Conservation (phyloP, 2,797 vertebrate species). For the Chloroceryle amazona region DNA sequence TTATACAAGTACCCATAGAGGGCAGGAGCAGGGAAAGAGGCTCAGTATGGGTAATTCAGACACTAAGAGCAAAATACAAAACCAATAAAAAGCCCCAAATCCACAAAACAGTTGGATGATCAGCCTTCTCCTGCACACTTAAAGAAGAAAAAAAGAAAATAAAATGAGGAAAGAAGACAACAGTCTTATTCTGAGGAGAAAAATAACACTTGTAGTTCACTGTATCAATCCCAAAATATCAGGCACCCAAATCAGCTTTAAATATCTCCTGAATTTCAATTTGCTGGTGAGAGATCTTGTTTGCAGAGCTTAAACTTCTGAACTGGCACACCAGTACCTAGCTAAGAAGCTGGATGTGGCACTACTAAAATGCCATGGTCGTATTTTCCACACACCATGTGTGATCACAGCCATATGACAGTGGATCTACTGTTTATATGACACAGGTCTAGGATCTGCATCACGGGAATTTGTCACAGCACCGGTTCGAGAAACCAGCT, state of each 20-base stretch:
- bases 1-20: background rate
- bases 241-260: background rate
- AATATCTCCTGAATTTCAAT: background rate
- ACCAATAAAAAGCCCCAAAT: background rate
- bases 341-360: background rate
- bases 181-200: background rate
- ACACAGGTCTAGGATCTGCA: background rate
- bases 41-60: background rate
- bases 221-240: background rate
- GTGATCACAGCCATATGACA: background rate
- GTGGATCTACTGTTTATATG: background rate
- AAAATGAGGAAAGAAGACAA: background rate
- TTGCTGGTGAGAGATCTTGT: background rate
- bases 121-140: background rate
- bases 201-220: background rate
- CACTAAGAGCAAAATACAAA: background rate
- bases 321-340: background rate
- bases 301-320: background rate
- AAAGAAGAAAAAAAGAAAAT: too few species aligned
- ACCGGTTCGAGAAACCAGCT: background rate
- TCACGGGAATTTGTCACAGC: background rate
- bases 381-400: background rate
- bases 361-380: rapidly evolving
- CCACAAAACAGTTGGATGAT: background rate
- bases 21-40: background rate